Conservation (phyloP, 1,140 invertebrate genomes). For the Leptestheria dahalacensis region DNA sequence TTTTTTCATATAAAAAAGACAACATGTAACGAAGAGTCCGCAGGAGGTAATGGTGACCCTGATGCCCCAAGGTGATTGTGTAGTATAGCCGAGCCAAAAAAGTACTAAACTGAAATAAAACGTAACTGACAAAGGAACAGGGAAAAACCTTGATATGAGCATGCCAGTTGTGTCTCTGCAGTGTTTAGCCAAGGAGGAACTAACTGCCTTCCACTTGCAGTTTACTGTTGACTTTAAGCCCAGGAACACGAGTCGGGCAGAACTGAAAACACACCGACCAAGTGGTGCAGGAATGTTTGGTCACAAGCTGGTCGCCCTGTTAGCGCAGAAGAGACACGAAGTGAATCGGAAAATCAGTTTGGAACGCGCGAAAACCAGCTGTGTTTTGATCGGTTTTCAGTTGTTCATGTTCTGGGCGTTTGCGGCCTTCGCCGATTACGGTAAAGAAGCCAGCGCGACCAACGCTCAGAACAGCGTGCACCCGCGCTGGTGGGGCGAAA, state of each 20-base stretch:
- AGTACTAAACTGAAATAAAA: too few relatives aligned
- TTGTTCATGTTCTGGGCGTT: conserved; percentile 5
- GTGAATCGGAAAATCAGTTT: neutral
- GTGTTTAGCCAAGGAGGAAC: too few relatives aligned
- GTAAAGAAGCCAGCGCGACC: conserved; percentile 23
- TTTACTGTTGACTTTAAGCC: too few relatives aligned
- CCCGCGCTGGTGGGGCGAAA: conserved; percentile 15
- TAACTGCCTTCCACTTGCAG: too few relatives aligned
- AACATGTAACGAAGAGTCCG: too few relatives aligned
- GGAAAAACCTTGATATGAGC: too few relatives aligned
- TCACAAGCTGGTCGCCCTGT: neutral
- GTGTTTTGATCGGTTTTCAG: neutral
- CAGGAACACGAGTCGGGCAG: neutral
- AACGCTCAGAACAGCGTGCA: conserved; percentile 17
- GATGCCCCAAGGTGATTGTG: too few relatives aligned
- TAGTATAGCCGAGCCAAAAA: too few relatives aligned
- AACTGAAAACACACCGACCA: neutral
- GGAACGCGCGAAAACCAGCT: neutral
- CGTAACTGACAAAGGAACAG: too few relatives aligned
- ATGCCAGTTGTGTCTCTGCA: too few relatives aligned
- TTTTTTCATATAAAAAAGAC: too few relatives aligned
- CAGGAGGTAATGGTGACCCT: too few relatives aligned
- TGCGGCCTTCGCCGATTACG: conserved; percentile 25
- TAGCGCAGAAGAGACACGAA: neutral
- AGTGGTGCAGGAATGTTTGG: neutral